Percentiles rank a stretch among this genome's conserved stretches.
phyloP scores from a whole-genome alignment of 2,888 invertebrate genomes.

The Gastracanthus pulcherrimus region DNA sequence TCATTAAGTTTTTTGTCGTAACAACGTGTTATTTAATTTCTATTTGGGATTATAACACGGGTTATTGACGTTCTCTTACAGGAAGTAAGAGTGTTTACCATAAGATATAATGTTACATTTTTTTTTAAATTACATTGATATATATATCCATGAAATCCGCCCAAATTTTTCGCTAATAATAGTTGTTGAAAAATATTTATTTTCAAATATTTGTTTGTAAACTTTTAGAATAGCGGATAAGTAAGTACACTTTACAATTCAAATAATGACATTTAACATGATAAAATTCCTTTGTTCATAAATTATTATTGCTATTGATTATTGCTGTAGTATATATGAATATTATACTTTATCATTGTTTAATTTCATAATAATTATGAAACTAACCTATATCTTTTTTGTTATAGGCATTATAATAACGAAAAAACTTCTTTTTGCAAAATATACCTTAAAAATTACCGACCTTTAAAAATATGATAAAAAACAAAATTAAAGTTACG shows the following conservation, averaged over 20 bases:
- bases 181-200: no score
- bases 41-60: background rate
- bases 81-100: background rate
- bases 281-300: background rate
- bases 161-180: background rate
- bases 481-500: no score
- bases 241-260: background rate
- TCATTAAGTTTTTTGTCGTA: background rate
- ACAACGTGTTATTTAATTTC: background rate
- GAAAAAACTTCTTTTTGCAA: no score
- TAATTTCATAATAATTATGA: no score
- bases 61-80: background rate
- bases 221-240: no score
- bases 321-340: background rate
- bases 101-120: background rate
- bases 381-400: no score
- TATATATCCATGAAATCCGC: background rate
- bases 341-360: no score
- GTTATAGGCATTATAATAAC: no score
- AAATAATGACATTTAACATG: background rate
- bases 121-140: background rate
- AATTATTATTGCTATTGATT: background rate
- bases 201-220: no score
- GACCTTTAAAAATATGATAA: no score
- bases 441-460: no score